Base-by-base conservation (phyloP, 2,797 vertebrate genomes). In the Phataginus tricuspis region DNA sequence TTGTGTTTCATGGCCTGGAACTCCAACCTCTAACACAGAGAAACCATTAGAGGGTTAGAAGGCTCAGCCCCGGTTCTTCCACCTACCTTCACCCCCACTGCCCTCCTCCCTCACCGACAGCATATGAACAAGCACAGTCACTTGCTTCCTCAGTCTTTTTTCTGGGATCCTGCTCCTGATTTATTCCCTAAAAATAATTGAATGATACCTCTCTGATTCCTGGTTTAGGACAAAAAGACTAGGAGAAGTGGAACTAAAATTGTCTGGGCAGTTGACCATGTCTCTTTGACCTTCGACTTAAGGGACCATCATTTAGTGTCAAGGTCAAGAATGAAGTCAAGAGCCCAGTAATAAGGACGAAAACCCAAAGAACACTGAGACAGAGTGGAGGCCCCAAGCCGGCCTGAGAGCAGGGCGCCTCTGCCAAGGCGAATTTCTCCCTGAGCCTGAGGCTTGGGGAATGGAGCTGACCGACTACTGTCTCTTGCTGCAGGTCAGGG, bases 1-100 rank as follows among this genome's bases (percentile, higher is more conserved):
- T 90, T 94, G 51, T 66, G 91, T 95, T 78, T 59, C 74, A 57
- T 88, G 57, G 68, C 25, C 75, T 92, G 37, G 21, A 92, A 75
- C 39, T 55, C 51, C 15, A 90, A 18, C 15, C n/a, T 69, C 45
- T 64, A 88, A 90, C 78, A 55, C 85, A 95, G 79, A 95, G 77
- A 92, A 75, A 18, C 12, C 25, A 27, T 74, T 31, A 57, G 53
- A 89, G 53, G 37, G 37, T 29, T 31, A 80, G 61, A 61, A 72
- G 53, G 9, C 19, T 9, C 7, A 27, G 15, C 4, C 4, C 15
- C 23, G 80, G 31, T 42, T 39, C 55, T 45, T 49, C 29, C 14
- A 10, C 18, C 34, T 42, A 29, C 18, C 14, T 4, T 51, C 29
- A 3, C 23, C 23, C 49, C 15, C 1, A 1, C 29, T 0, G 4